Percentiles rank a stretch among this genome's conserved stretches.
Conservation (phyloP, 2,888 invertebrate species). For the Temnothorax ravouxi region DNA sequence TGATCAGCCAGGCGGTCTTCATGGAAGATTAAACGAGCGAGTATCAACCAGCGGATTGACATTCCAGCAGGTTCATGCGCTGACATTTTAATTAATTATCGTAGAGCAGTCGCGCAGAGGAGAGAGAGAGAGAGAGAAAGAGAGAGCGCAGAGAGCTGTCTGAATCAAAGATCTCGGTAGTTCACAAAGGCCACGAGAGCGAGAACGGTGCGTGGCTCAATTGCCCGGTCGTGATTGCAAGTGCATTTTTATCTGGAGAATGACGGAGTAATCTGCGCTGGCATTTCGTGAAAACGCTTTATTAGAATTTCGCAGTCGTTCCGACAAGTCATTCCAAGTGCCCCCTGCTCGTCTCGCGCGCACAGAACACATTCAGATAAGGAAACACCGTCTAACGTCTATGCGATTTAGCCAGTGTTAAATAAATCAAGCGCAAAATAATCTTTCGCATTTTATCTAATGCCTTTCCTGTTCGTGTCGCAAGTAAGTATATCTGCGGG, state of each 20-base stretch:
- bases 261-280: constrained; percentile 45
- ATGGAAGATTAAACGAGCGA: background rate
- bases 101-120: constrained; percentile 6
- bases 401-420: background rate
- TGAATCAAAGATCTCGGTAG: constrained; percentile 37
- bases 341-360: background rate
- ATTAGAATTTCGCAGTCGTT: constrained; percentile 4
- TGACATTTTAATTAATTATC: constrained; percentile 58
- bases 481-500: background rate
- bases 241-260: constrained; percentile 47
- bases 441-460: constrained; percentile 19
- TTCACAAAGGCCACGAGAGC: background rate
- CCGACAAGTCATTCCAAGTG: constrained; percentile 28
- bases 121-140: background rate
- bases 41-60: constrained; percentile 35
- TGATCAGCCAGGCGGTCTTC: background rate
- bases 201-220: constrained; percentile 41
- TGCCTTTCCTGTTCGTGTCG: background rate
- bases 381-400: background rate
- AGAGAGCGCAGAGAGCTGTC: background rate
- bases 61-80: constrained; percentile 14
- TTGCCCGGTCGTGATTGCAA: constrained; percentile 38
- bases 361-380: constrained; percentile 26
- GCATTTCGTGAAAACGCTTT: constrained; percentile 33
- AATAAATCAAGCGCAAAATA: constrained; percentile 13